A percentile compares a stretch with the other conserved stretches of the same genome.
phyloP scores from a whole-genome alignment of 2,888 invertebrate species.

The Leptopilina drosophilae region DNA sequence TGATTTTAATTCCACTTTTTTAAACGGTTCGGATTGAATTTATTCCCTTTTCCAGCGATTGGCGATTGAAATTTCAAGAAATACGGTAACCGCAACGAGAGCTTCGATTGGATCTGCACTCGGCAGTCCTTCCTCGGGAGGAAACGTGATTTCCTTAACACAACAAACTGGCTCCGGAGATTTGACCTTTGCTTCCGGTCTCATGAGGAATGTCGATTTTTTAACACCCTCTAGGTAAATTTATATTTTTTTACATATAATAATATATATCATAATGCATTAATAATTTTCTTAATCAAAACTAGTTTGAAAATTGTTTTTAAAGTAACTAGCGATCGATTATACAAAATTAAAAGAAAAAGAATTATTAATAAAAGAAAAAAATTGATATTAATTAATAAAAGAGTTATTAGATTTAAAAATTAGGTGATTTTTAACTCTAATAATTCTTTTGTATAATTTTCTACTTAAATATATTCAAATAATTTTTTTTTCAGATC shows the following conservation, averaged over 20 bases:
- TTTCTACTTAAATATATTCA: no score
- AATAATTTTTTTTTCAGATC: conserved; percentile 52
- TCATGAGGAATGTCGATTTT: conserved; percentile 62
- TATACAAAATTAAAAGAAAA: no score
- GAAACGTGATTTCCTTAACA: conserved; percentile 54
- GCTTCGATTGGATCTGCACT: conserved; percentile 57
- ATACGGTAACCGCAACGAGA: conserved; percentile 80
- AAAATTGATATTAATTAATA: no score
- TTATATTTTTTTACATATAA: not conserved
- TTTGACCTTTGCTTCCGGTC: conserved; percentile 57
- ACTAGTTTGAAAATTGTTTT: no score
- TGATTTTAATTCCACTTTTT: not conserved
- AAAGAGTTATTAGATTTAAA: no score
- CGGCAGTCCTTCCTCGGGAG: conserved; percentile 56
- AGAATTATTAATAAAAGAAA: no score
- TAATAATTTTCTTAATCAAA: no score
- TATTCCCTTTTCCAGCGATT: conserved; percentile 78
- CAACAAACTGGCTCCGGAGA: conserved; percentile 59
- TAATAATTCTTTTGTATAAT: no score
- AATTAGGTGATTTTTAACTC: no score
- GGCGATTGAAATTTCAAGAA: conserved; percentile 84
- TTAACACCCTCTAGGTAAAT: conserved; percentile 62
- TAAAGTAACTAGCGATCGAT: no score
- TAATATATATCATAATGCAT: no score
- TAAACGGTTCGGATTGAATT: no score